Evolutionary conservation across 2,888 invertebrate species (phyloP).

Genomic region (Sabellastarte sp.): DNA sequence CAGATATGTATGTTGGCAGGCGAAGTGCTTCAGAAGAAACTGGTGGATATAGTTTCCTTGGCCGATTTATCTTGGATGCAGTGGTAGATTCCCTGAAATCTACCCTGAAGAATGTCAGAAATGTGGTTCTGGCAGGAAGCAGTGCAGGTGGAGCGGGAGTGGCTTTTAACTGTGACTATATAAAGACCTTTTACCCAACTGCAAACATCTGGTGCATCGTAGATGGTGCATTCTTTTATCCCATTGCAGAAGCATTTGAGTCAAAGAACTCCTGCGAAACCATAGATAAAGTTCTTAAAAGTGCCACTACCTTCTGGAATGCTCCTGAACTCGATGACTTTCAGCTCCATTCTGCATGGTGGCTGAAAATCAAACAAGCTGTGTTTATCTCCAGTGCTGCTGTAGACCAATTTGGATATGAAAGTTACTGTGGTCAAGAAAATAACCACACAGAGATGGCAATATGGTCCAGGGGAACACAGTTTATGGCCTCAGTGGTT

Average conservation of each 20-base stretch:
- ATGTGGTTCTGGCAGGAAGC: slow-evolving; percentile 9
- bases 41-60: neutral
- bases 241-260: neutral
- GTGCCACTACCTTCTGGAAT: slow-evolving; percentile 3
- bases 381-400: slow-evolving; percentile 3
- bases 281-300: slow-evolving; percentile 10
- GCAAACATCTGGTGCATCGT: slow-evolving; percentile 7
- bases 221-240: slow-evolving; percentile 17
- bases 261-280: slow-evolving; percentile 1
- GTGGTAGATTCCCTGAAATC: slow-evolving; percentile 3
- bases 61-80: neutral
- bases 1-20: slow-evolving; percentile 10
- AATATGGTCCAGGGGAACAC: slow-evolving; percentile 4
- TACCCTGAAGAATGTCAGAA: neutral
- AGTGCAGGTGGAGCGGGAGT: slow-evolving; percentile 19
- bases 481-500: neutral
- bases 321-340: slow-evolving; percentile 4
- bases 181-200: slow-evolving; percentile 1
- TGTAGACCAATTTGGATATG: slow-evolving; percentile 9
- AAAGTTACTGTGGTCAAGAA: slow-evolving; percentile 11
- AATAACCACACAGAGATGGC: neutral
- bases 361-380: neutral
- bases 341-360: slow-evolving; percentile 7
- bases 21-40: slow-evolving; percentile 2
- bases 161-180: slow-evolving; percentile 12